These are phyloP conservation scores for Tragelaphus scriptus DNA, from an alignment of 2,113 vertebrate species.

Conservation along the genomic window DNA sequence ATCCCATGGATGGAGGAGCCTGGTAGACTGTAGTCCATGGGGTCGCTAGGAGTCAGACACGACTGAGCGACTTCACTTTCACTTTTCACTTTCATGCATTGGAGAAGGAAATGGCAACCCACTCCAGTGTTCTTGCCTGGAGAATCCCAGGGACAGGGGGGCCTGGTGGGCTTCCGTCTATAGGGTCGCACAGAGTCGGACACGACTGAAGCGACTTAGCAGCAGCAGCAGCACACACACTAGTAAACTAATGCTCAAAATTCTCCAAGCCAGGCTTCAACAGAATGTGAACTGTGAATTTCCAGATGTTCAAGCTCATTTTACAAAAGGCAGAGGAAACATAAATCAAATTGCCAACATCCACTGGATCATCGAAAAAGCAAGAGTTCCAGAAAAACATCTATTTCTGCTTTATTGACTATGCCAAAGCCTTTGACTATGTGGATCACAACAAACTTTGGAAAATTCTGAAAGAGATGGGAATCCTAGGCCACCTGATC, in stretches of 20 bases:
- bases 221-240: neutral
- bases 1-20: no score
- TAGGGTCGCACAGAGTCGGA: no score
- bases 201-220: no score
- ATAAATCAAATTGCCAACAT: neutral
- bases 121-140: no score
- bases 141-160: no score
- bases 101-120: no score
- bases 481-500: neutral
- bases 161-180: no score
- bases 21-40: no score
- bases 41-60: no score
- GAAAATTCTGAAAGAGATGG: neutral
- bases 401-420: neutral
- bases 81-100: no score
- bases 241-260: neutral
- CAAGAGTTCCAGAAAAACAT: neutral
- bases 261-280: neutral
- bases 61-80: no score
- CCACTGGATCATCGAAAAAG: neutral
- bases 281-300: neutral
- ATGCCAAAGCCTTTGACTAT: neutral
- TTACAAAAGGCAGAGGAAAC: neutral
- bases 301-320: neutral
- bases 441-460: neutral